Conservation (phyloP, 2,113 vertebrate species). For the Strix aluco region DNA sequence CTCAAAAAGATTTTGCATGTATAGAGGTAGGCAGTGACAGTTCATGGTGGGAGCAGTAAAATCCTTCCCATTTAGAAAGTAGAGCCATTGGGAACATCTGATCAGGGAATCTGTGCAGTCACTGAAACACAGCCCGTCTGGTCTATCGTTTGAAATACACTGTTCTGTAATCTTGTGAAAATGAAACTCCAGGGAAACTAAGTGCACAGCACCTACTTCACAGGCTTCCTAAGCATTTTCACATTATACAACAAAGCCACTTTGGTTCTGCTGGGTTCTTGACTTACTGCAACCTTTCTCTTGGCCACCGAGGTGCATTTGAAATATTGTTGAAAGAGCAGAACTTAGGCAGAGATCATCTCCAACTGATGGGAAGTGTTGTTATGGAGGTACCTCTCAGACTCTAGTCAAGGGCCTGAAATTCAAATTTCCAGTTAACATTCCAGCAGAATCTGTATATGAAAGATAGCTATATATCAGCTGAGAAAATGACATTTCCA, state of each 20-base stretch:
- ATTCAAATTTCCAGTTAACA: slow-evolving; percentile 13
- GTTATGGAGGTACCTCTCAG: neutral
- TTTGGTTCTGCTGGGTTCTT: neutral
- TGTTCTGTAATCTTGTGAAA: slow-evolving; percentile 4
- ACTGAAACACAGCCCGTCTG: neutral
- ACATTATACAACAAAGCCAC: neutral
- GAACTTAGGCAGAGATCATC: neutral
- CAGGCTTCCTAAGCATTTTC: neutral
- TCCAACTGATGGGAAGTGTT: neutral
- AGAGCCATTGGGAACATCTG: neutral
- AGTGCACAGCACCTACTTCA: neutral
- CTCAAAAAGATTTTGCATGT: neutral
- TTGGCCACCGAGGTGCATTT: neutral
- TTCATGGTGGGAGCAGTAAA: neutral
- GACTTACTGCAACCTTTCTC: neutral
- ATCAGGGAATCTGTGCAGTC: slow-evolving; percentile 1
- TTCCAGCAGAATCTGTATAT: neutral
- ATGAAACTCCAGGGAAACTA: neutral
- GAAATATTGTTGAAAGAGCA: neutral
- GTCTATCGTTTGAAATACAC: neutral
- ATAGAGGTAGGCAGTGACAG: neutral
- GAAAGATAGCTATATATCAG: neutral
- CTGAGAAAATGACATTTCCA: slow-evolving; percentile 11
- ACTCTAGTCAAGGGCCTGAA: neutral
- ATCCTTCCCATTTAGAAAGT: neutral